Evolutionary conservation across 1,140 invertebrate species (phyloP), one percentile per base, ranked within the genome.

Genomic region (Metopolophium dirhodum): DNA sequence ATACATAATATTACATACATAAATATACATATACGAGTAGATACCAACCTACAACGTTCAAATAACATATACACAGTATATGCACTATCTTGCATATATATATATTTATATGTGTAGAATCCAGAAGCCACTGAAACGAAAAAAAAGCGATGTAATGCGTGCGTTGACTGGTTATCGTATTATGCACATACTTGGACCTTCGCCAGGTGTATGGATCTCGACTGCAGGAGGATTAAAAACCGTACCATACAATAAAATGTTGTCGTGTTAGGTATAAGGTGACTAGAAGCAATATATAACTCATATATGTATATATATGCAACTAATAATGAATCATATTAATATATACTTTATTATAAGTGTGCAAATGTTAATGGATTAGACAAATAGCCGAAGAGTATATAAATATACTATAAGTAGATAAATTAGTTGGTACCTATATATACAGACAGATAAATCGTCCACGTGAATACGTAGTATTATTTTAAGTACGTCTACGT

Each of bases 251-350:
- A 18, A 77, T 77, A 77, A 37, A 83, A 83, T 37, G n/a, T 37
- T 83, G 35, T 83, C 7, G 20, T 83, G 35, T 20, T 37, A 37
- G 2, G 61, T 68, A 18, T 14, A 18, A 77, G 61, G n/a, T 35
- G 61, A 77, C 61, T 77, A 35, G 77, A 83, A 83, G 77, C 35
- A 77, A 77, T 77, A 77, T 77, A 77, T 77, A 77, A 77, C n/a
- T 77, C 77, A 22, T 83, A 37, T 82, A 82, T 35, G 9, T 61
- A 68, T 61, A 82, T 35, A 82, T 37, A 35, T 23, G 22, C n/a
- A 18, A 30, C 30, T 77, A 18, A 77, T 77, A 83, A 83, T 83
- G 77, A 83, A 83, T 37, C 35, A 83, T 83, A 37, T 82, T 37
- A 82, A 9, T 30, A 35, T 49, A 54, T 22, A 51, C 49, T 82